Percentiles rank a stretch among this genome's conserved stretches.
phyloP scores from a whole-genome alignment of 2,113 vertebrate species.

The Hippocampus barbouri region DNA sequence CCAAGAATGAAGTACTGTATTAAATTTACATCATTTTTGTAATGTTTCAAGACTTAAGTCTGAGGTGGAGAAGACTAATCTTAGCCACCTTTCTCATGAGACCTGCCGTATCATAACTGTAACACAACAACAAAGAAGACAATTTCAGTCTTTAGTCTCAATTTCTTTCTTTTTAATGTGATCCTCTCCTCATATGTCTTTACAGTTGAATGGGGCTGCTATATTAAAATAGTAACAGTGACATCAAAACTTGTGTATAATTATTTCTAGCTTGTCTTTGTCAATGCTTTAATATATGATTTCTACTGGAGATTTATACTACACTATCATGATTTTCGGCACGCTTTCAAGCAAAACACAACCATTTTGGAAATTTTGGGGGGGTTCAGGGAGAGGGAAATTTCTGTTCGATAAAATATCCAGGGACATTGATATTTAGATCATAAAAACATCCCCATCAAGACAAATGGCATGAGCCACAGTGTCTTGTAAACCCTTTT shows the following conservation, averaged over 20 bases:
- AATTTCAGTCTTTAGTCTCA: too few species aligned
- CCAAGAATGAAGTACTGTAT: too few species aligned
- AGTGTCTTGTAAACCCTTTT: slow-evolving; percentile 9
- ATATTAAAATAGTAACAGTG: neutral
- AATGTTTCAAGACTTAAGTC: neutral
- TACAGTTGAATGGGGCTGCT: too few species aligned
- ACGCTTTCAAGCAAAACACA: neutral
- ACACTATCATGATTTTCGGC: neutral
- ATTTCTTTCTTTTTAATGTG: neutral
- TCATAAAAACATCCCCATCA: slow-evolving; percentile 16
- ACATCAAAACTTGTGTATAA: neutral
- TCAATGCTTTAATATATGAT: neutral
- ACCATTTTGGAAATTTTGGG: neutral
- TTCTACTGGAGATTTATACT: neutral
- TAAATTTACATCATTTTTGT: neutral
- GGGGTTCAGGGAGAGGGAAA: neutral
- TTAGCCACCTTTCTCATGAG: too few species aligned
- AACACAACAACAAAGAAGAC: too few species aligned
- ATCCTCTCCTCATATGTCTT: neutral
- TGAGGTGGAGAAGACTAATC: neutral
- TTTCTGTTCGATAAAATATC: slow-evolving; percentile 11
- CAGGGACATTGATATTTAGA: slow-evolving; percentile 8
- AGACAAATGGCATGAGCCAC: neutral
- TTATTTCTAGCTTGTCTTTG: neutral
- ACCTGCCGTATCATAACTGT: too few species aligned